Evolutionary conservation across 2,888 invertebrate genomes (phyloP), one percentile per base, ranked within the genome.

Genomic region (Hartigia nigra): DNA sequence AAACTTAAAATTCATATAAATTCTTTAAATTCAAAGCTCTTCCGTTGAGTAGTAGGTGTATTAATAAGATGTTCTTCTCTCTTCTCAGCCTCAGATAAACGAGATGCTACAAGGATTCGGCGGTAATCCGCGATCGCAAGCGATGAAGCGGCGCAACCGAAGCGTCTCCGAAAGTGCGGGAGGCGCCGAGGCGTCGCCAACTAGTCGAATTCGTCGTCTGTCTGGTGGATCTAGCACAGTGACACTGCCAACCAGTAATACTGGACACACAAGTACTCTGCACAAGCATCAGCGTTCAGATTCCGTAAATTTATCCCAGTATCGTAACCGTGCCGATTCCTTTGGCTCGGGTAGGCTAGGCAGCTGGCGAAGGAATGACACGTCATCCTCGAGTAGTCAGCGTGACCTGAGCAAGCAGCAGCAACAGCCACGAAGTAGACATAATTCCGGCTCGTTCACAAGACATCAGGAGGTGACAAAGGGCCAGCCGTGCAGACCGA

Each of bases 91-190:
- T 9, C 93, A 94, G 90, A 94, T 94, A 87, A 93, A 94, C 87
- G 94, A 94, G 89, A 93, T 93, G 91, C 88, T 94, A 32, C 92
- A 93, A 87, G 92, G 92, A 78, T 92, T 93, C 81, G 92, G 93
- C 83, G 87, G 91, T 3, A 82, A 86, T 70, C 92, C 92, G 3
- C 88, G 92, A 79, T 92, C 93, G 74, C 91, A 92, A 31, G 92
- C 92, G 14, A 87, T 87, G 81, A 93, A 94, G 80, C 92, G 93
- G 77, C 93, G 95, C 55, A 94, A 95, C 89, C 93, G 95, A 80
- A 95, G 95, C 85, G 93, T 95, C 14, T 95, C 95, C 0, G 95
- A 95, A 88, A 95, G 95, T 82, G 93, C 92, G 76, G 92, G 92
- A 37, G 88, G 90, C 69, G 92, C 91, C 35, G 86, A 86, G 9